Conservation (phyloP, 2,113 vertebrate genomes). For the Peucedramus taeniatus region DNA sequence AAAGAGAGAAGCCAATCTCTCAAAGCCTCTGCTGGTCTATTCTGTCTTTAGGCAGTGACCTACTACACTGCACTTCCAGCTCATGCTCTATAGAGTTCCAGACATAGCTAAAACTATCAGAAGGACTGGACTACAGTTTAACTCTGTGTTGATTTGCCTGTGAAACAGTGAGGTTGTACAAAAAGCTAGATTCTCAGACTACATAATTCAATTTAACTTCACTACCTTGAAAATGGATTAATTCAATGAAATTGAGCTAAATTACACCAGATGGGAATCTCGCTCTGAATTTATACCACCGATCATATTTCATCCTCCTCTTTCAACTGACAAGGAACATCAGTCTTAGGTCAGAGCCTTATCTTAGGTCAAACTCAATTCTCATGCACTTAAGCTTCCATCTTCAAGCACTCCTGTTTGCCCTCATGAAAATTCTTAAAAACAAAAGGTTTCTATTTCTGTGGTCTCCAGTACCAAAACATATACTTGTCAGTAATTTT, state of each 20-base stretch:
- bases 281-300: not conserved
- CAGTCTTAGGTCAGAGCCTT: conserved; percentile 31
- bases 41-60: not conserved
- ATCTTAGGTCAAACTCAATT: conserved; percentile 38
- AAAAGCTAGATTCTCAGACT: conserved; percentile 41
- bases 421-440: not conserved
- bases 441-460: not conserved
- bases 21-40: not conserved
- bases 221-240: conserved; percentile 44
- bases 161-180: not conserved
- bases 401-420: conserved; percentile 2
- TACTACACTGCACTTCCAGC: not conserved
- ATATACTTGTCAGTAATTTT: not conserved
- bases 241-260: conserved; percentile 47
- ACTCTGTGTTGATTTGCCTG: not conserved
- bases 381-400: conserved; percentile 14
- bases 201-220: conserved; percentile 52
- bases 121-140: not conserved
- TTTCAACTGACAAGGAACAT: conserved; percentile 32
- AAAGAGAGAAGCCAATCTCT: not conserved
- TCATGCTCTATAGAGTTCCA: not conserved
- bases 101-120: not conserved
- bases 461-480: not conserved
- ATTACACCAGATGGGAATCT: conserved; percentile 53
- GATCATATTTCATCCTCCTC: conserved; percentile 43